These are phyloP conservation scores for Prionace glauca DNA, from an alignment of 2,797 vertebrate genomes.

Conservation along the genomic window DNA sequence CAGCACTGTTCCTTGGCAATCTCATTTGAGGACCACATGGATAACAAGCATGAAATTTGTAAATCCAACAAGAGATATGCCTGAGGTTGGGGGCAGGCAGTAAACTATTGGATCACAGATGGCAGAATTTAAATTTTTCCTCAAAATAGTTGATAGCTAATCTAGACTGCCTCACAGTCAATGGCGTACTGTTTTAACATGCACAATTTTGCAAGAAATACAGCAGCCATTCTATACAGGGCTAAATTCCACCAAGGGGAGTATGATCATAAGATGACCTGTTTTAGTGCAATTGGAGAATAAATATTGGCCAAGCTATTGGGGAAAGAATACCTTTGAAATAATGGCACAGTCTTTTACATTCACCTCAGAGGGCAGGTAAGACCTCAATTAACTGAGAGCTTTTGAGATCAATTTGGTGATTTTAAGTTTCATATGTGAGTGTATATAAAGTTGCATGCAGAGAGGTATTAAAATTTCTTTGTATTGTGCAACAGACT, in stretches of 20 bases:
- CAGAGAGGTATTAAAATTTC: too few species aligned
- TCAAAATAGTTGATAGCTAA: background rate
- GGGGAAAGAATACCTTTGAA: background rate
- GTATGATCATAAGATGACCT: background rate
- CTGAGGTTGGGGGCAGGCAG: too few species aligned
- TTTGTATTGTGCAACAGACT: background rate
- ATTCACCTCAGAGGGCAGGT: background rate
- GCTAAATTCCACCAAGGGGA: background rate
- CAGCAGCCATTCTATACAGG: background rate
- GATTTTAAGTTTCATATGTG: background rate
- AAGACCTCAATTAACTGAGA: background rate
- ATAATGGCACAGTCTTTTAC: background rate
- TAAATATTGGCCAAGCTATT: background rate
- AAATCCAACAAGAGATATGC: background rate
- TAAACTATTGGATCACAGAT: background rate
- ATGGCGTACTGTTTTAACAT: too few species aligned
- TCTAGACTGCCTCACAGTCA: background rate
- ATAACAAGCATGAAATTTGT: background rate
- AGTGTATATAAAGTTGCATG: too few species aligned
- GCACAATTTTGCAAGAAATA: too few species aligned
- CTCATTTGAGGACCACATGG: background rate
- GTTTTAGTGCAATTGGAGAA: background rate
- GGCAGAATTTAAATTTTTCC: background rate
- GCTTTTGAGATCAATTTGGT: background rate
- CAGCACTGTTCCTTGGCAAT: background rate